A percentile compares a stretch with the other conserved stretches of the same genome.
Evolutionary conservation across 1,140 invertebrate species (phyloP).

Genomic region (Diorhabda elongata): DNA sequence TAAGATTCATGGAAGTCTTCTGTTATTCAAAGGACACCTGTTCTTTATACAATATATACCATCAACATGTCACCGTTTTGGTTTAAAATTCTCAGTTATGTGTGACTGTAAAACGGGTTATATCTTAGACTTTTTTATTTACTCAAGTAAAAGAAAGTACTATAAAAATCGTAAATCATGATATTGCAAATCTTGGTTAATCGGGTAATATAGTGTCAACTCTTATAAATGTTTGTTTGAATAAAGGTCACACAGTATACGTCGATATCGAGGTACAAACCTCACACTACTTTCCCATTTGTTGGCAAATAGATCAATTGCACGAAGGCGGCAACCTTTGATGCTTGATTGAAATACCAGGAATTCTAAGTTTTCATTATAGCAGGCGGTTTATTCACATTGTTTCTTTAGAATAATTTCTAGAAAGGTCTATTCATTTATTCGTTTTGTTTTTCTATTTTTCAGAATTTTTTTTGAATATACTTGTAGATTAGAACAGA

Average conservation of each 20-base stretch:
- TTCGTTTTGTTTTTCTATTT: too few relatives aligned
- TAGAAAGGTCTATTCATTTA: too few relatives aligned
- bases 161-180: background rate
- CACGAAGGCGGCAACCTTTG: too few relatives aligned
- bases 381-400: too few relatives aligned
- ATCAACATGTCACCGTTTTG: conserved; percentile 33
- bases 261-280: conserved; percentile 33
- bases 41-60: conserved; percentile 45
- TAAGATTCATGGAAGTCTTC: conserved; percentile 34
- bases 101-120: conserved; percentile 15
- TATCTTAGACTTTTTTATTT: conserved; percentile 22
- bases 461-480: too few relatives aligned
- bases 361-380: too few relatives aligned
- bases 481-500: too few relatives aligned
- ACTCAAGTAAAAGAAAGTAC: conserved; percentile 4
- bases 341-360: too few relatives aligned
- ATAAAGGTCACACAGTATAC: conserved; percentile 41
- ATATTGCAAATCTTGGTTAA: conserved; percentile 13
- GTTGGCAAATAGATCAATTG: too few relatives aligned
- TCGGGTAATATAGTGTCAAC: conserved; percentile 41
- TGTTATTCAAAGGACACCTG: conserved; percentile 43
- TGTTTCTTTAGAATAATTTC: too few relatives aligned
- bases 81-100: conserved; percentile 21
- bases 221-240: conserved; percentile 36
- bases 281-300: too few relatives aligned